Conservation (phyloP, 2,797 vertebrate genomes). For the Pseudomugil gertrudae region DNA sequence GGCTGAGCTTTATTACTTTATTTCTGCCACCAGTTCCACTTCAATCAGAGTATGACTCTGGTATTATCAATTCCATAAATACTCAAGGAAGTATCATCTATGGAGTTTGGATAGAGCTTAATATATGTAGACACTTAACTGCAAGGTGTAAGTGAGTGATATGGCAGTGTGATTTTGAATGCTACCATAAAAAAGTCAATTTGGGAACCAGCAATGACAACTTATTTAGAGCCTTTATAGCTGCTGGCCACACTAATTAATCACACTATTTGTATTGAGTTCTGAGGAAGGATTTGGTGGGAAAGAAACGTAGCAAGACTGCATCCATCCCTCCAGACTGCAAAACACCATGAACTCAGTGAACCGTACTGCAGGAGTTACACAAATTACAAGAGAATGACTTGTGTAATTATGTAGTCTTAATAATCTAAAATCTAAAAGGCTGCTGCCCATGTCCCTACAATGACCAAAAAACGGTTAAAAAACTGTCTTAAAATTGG, state of each 20-base stretch:
- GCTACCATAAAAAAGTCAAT: slow-evolving; percentile 44
- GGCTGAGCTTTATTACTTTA: slow-evolving; percentile 27
- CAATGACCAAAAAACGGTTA: no score
- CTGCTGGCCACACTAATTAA: slow-evolving; percentile 71
- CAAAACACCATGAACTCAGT: slow-evolving; percentile 72
- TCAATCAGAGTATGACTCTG: slow-evolving; percentile 48
- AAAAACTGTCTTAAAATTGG: no score
- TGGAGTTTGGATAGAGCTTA: slow-evolving; percentile 44
- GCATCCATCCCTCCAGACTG: slow-evolving; percentile 62
- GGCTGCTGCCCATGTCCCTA: no score
- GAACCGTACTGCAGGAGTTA: slow-evolving; percentile 51
- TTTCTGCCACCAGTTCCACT: slow-evolving; percentile 67
- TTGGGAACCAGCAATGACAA: slow-evolving; percentile 60
- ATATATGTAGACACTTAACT: slow-evolving; percentile 36
- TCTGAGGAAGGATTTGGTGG: slow-evolving; percentile 48
- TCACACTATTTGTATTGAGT: slow-evolving; percentile 73
- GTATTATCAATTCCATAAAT: slow-evolving; percentile 25
- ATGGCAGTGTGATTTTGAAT: slow-evolving; percentile 46
- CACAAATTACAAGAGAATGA: slow-evolving; percentile 18
- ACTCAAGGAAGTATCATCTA: slow-evolving; percentile 48
- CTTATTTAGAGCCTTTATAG: slow-evolving; percentile 66
- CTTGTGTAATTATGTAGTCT: slow-evolving; percentile 21
- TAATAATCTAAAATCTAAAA: no score
- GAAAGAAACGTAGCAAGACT: slow-evolving; percentile 37
- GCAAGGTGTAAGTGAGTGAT: slow-evolving; percentile 29